These are phyloP conservation scores for Epizoanthus illoricatus DNA, from an alignment of 92 coral and sea anemone species.

Conservation along the genomic window DNA sequence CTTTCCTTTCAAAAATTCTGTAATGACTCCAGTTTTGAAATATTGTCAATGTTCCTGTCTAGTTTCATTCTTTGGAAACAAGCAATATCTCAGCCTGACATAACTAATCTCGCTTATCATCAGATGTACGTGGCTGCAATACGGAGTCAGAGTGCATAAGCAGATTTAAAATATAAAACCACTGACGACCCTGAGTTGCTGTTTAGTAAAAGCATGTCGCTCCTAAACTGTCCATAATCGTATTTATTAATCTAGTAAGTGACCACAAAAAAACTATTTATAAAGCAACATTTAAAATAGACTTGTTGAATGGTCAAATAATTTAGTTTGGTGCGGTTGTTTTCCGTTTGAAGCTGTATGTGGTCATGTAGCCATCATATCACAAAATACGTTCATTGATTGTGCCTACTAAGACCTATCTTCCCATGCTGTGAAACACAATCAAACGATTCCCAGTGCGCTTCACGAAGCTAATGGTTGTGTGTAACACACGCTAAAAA, in stretches of 20 bases:
- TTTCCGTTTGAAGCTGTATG: constrained; percentile 30
- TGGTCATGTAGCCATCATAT: constrained; percentile 38
- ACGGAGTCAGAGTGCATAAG: background rate
- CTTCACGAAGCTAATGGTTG: constrained; percentile 40
- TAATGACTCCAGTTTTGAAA: constrained; percentile 32
- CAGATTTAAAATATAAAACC: background rate
- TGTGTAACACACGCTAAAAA: constrained; percentile 17
- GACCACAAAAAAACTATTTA: background rate
- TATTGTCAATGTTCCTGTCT: constrained; percentile 7
- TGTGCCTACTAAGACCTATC: constrained; percentile 22
- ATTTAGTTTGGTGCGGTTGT: constrained; percentile 7
- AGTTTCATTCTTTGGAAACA: constrained; percentile 2
- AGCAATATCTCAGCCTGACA: background rate
- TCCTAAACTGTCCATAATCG: too few relatives aligned
- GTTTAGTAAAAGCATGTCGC: background rate
- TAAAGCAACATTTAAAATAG: background rate
- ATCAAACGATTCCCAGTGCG: constrained; percentile 33
- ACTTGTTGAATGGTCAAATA: background rate
- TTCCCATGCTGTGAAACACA: constrained; percentile 45
- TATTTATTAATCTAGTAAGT: background rate
- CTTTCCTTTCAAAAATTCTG: constrained; percentile 31
- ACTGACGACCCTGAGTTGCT: background rate
- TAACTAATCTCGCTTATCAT: background rate
- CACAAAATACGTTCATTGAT: constrained; percentile 22
- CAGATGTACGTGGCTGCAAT: background rate